Base-by-base conservation (phyloP, 2,797 vertebrate species). In the Oophaga sylvatica region DNA sequence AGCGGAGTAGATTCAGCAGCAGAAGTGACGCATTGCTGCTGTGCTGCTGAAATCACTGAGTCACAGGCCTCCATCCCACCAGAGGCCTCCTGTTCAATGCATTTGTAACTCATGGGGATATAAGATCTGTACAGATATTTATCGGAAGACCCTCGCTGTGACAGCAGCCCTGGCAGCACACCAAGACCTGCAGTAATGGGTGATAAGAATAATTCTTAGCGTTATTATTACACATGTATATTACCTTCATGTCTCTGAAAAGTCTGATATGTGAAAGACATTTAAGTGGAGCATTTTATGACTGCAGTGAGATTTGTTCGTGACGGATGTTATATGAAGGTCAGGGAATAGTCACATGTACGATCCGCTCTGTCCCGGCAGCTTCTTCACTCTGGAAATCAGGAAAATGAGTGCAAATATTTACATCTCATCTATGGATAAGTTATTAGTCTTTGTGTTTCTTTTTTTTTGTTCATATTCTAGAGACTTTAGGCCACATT, bases 21-120 rank as follows among this genome's bases (percentile, higher is more conserved):
- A 77, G 80, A 67, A 78, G 65, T 87, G 84, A 70, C 84, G 84
- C 88, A 89, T 83, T 89, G 88, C 88, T 89, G 88, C 56, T 79
- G 22, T 79, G 75, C 57, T 70, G 8, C 71, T 62, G 35, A 20
- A 70, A 89, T 57, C 84, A 71, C 84, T 86, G 88, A 82, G 78
- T 89, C 88, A 89, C 4, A 45, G 87, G 78, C 87, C 83, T 78
- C 45, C 31, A 59, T 29, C 41, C n/a, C 17, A 48, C 35, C 8
- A 31, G 86, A 81, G 56, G 65, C n/a, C 71, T 31, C 78, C 70
- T 10, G 6, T 67, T 26, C 63, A 45, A 48, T 85, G 87, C 76
- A 77, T 59, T 16, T 48, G 67, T 56, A n/a, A 41, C 63, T 13
- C 41, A 5, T 17, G 10, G 67, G 31, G 16, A 70, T 53, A 77